Conservation (phyloP, 2,113 vertebrate species). For the Zosterops hypoxanthus region DNA sequence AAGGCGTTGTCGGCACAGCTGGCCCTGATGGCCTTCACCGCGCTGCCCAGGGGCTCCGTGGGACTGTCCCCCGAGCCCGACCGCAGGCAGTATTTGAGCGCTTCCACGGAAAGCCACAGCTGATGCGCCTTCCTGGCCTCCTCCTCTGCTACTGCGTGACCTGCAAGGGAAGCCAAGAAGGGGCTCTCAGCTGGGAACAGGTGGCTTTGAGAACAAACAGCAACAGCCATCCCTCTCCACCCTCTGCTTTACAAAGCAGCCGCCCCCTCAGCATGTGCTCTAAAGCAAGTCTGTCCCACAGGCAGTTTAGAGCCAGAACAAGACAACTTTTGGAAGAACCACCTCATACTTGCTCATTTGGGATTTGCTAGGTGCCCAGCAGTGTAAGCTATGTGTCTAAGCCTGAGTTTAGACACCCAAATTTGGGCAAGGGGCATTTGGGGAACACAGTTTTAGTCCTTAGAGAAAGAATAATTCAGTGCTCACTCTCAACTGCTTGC, state of each 20-base stretch:
- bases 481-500: conserved; percentile 94
- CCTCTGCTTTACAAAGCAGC: neutral
- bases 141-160: conserved; percentile 89
- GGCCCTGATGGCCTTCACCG: conserved; percentile 79
- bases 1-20: conserved; percentile 85
- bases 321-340: neutral
- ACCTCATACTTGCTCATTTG: fast-evolving
- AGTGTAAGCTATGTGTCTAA: fast-evolving
- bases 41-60: conserved; percentile 80
- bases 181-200: fast-evolving
- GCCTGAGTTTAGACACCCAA: neutral
- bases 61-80: conserved; percentile 76
- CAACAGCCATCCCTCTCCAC: neutral
- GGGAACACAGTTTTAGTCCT: fast-evolving
- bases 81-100: conserved; percentile 84
- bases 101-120: conserved; percentile 96
- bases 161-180: conserved; percentile 63
- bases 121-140: conserved; percentile 91
- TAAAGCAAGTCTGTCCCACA: neutral
- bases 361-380: neutral
- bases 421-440: fast-evolving
- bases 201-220: neutral
- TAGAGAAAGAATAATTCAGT: neutral
- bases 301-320: fast-evolving
- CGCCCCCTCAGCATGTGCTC: fast-evolving